Base-by-base conservation (phyloP, 1,140 invertebrate genomes). In the Leptestheria dahalacensis region DNA sequence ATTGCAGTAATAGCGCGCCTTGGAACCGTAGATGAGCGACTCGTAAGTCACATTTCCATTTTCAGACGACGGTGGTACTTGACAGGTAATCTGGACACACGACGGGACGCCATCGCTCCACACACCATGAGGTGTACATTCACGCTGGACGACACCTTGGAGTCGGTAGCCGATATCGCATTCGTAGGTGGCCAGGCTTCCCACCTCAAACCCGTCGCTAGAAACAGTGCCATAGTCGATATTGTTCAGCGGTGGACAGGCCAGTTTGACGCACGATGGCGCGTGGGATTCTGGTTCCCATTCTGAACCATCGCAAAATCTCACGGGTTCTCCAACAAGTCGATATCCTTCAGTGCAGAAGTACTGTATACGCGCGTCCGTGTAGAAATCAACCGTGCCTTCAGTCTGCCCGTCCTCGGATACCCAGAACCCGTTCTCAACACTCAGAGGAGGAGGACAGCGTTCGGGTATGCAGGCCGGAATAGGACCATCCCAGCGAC, bases 1-100 rank as follows among this genome's bases (percentile, higher is more conserved):
- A 21, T 69, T 59, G 59, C 74, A 75, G 20, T 49, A 57, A 53
- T 69, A 74, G 11, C 63, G 62, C 1, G 71, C 61, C 28, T 52
- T 62, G 18, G 61, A 62, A 20, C 54, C 50, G 55, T 60, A 62
- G n/a, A 48, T 55, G 48, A 26, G 49, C n/a, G 48, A 51, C 4
- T 47, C 46, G 28, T 20, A 55, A 18, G 26, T 21, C 48, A 62
- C 55, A 4, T 46, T 60, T 12, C 61, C 61, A 33, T 62, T 62
- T 6, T 25, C 28, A 2, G 54, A 26, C 10, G 48, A 10, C 10
- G 48, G 46, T 20, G 56, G 55, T 12, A 33, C 53, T 10, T 46
- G 21, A 29, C 61, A 62, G 10, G 26, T 20, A 15, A 62, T 55
- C 20, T 57, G 33, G 49, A 62, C 23, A 58, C 70, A 71, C 23